Conservation (phyloP, 1,140 invertebrate genomes). For the Acromyrmex charruanus region DNA sequence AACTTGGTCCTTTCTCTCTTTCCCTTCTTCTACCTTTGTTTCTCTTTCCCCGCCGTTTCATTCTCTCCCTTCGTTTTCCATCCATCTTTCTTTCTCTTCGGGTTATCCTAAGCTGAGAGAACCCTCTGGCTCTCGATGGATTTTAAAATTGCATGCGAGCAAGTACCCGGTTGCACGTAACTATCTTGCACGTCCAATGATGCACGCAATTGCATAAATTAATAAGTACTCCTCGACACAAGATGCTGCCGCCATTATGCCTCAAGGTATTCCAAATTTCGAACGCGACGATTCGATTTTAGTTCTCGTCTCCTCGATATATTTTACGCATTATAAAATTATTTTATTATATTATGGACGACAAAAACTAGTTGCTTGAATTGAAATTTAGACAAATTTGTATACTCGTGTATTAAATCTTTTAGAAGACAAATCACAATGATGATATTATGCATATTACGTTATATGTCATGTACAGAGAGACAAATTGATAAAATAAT, state of each 20-base stretch:
- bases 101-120: conserved; percentile 50
- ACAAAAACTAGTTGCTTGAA: conserved; percentile 13
- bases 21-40: conserved; percentile 25
- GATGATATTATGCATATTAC: background rate
- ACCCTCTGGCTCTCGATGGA: conserved; percentile 49
- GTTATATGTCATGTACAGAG: background rate
- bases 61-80: conserved; percentile 45
- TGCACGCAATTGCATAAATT: conserved; percentile 72
- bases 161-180: conserved; percentile 61
- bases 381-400: background rate
- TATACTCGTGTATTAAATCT: background rate
- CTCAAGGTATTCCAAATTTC: conserved; percentile 36
- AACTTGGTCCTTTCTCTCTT: conserved; percentile 60
- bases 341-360: background rate
- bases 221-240: conserved; percentile 48
- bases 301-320: conserved; percentile 3
- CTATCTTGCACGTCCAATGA: conserved; percentile 68
- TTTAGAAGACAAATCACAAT: background rate
- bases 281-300: conserved; percentile 33
- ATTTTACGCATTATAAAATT: background rate
- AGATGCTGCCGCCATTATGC: conserved; percentile 44
- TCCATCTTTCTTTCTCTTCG: conserved; percentile 51
- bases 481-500: background rate
- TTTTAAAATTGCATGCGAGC: conserved; percentile 72
- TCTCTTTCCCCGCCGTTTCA: conserved; percentile 8